Evolutionary conservation across 2,113 vertebrate genomes (phyloP).

Genomic region (Cercocebus atys): DNA sequence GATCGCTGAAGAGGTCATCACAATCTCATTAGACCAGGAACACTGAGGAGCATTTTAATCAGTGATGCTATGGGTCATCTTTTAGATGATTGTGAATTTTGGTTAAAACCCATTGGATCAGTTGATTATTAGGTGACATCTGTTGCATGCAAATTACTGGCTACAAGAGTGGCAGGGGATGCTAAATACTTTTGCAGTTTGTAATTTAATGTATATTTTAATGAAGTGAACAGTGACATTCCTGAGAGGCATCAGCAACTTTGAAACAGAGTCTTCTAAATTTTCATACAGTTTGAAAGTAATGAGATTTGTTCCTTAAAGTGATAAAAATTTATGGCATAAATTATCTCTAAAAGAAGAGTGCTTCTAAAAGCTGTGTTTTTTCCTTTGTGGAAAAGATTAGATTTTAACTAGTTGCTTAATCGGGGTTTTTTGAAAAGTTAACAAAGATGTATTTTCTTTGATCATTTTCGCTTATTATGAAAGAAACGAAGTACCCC

Average conservation of each 20-base stretch:
- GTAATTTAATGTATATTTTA: conserved; percentile 73
- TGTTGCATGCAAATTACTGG: background rate
- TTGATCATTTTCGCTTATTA: background rate
- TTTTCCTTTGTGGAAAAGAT: conserved; percentile 53
- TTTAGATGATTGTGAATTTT: conserved; percentile 44
- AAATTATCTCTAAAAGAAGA: conserved; percentile 72
- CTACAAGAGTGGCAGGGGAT: background rate
- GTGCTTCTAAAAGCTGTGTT: conserved; percentile 25
- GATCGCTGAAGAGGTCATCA: background rate
- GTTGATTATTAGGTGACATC: conserved; percentile 7
- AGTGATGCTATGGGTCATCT: background rate
- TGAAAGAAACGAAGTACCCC: conserved; percentile 1
- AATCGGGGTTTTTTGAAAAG: background rate
- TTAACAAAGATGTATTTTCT: conserved; percentile 15
- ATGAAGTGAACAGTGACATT: conserved; percentile 70
- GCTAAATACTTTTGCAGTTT: conserved; percentile 51
- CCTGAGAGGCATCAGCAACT: conserved; percentile 77
- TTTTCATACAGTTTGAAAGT: conserved; percentile 66
- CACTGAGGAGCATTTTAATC: conserved; percentile 22
- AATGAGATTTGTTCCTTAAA: conserved; percentile 77
- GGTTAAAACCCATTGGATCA: conserved; percentile 44
- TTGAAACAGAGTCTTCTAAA: conserved; percentile 69
- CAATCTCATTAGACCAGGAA: background rate
- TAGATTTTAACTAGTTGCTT: conserved; percentile 64
- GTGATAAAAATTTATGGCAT: conserved; percentile 75